Evolutionary conservation across 1,140 invertebrate species (phyloP).

Genomic region (Euura saliciscinereae): DNA sequence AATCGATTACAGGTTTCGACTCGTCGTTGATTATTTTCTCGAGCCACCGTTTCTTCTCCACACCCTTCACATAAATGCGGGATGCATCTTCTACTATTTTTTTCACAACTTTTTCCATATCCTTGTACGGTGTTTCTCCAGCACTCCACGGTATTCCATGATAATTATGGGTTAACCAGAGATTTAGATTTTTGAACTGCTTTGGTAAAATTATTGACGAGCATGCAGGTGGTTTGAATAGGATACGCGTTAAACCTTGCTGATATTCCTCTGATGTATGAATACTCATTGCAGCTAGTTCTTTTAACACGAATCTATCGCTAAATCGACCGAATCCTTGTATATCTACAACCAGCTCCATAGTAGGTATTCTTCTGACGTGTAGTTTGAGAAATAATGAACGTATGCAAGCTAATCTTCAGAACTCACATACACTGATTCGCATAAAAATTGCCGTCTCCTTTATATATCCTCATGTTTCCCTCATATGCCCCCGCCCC

Average conservation of each 20-base stretch:
- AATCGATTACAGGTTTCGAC: conserved; percentile 13
- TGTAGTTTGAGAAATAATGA: no score
- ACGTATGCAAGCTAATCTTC: no score
- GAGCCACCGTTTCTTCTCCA: conserved; percentile 21
- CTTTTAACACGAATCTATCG: background rate
- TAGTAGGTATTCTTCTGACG: no score
- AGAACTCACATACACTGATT: no score
- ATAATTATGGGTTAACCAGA: conserved; percentile 20
- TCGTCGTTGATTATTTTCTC: conserved; percentile 1
- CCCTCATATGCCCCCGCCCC: no score
- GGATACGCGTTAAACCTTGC: background rate
- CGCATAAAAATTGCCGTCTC: no score
- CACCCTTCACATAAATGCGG: conserved; percentile 22
- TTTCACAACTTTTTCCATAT: conserved; percentile 11
- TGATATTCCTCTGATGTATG: background rate
- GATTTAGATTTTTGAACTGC: conserved; percentile 14
- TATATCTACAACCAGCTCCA: background rate
- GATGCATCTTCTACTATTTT: conserved; percentile 8
- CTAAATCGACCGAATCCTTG: background rate
- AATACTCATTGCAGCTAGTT: background rate
- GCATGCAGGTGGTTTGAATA: conserved; percentile 22
- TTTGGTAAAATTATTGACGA: conserved; percentile 12
- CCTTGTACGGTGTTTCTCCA: conserved; percentile 18
- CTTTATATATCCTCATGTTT: no score
- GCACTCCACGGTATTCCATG: conserved; percentile 21